These are phyloP conservation scores for Chorisops tibialis DNA, from an alignment of 2,888 invertebrate species.

Conservation along the genomic window DNA sequence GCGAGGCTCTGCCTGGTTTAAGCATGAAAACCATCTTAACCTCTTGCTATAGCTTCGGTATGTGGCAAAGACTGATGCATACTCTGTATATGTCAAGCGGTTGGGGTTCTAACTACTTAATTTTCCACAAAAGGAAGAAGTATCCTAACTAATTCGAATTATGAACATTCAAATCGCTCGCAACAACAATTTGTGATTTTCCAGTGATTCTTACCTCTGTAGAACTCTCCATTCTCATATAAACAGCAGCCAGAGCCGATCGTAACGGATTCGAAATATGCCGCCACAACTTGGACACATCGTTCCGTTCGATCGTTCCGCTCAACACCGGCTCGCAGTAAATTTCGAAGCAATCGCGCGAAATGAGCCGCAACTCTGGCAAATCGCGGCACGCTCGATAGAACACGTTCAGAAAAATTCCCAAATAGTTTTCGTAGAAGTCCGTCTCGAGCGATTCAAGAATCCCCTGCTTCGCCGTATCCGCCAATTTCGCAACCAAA, in stretches of 20 bases:
- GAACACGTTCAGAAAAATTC: slow-evolving; percentile 79
- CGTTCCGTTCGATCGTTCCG: slow-evolving; percentile 60
- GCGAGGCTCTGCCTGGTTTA: too few species aligned
- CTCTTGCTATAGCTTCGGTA: too few species aligned
- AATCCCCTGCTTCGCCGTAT: slow-evolving; percentile 37
- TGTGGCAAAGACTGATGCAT: too few species aligned
- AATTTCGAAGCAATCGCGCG: slow-evolving; percentile 69
- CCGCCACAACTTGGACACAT: slow-evolving; percentile 73
- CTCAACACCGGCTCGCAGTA: slow-evolving; percentile 76
- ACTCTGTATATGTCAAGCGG: too few species aligned
- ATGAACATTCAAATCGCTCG: too few species aligned
- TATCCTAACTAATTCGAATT: too few species aligned
- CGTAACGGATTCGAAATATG: slow-evolving; percentile 74
- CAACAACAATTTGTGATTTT: too few species aligned
- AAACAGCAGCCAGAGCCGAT: slow-evolving; percentile 71
- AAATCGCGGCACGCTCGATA: slow-evolving; percentile 81
- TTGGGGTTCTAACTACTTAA: too few species aligned
- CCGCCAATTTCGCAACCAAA: slow-evolving; percentile 45
- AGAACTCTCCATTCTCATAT: slow-evolving; percentile 60
- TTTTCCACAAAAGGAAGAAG: too few species aligned
- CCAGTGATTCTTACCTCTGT: slow-evolving; percentile 1
- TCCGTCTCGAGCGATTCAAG: slow-evolving; percentile 40
- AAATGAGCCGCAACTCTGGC: slow-evolving; percentile 77
- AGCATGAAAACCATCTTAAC: too few species aligned
- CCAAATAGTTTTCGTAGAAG: slow-evolving; percentile 76